Percentiles rank a stretch among this genome's conserved stretches.
phyloP scores from a whole-genome alignment of 2,797 vertebrate genomes.

The Anabacerthia variegaticeps region DNA sequence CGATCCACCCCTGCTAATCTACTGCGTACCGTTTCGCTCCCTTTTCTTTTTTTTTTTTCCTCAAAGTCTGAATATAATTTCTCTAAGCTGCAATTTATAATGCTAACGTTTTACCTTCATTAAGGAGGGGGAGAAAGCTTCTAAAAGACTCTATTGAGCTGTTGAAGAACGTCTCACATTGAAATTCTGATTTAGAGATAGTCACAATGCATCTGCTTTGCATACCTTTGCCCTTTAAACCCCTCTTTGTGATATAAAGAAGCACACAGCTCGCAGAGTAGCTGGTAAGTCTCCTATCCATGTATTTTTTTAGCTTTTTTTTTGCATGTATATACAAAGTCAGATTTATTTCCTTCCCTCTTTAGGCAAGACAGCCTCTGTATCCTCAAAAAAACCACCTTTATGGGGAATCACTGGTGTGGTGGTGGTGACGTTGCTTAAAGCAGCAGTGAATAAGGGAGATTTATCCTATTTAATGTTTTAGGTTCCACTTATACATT shows the following conservation, averaged over 20 bases:
- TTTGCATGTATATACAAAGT: background rate
- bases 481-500: background rate
- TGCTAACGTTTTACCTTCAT: conserved; percentile 43
- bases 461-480: background rate
- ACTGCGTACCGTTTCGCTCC: background rate
- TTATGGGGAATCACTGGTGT: background rate
- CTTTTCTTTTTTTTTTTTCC: background rate
- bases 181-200: conserved; percentile 38
- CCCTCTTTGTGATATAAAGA: background rate
- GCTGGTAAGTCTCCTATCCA: background rate
- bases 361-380: background rate
- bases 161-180: background rate
- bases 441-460: background rate
- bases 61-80: conserved; percentile 32
- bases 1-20: conserved; percentile 26
- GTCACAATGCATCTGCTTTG: conserved; percentile 24
- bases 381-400: background rate
- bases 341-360: background rate
- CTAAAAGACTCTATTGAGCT: background rate
- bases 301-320: background rate
- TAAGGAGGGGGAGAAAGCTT: conserved; percentile 2
- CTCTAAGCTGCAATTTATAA: conserved; percentile 46
- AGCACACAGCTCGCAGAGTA: background rate
- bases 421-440: background rate
- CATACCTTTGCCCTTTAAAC: conserved; percentile 53